A percentile compares a stretch with the other conserved stretches of the same genome.
These are phyloP conservation scores for Chironomus riparius DNA, from an alignment of 2,888 invertebrate genomes.

Conservation along the genomic window DNA sequence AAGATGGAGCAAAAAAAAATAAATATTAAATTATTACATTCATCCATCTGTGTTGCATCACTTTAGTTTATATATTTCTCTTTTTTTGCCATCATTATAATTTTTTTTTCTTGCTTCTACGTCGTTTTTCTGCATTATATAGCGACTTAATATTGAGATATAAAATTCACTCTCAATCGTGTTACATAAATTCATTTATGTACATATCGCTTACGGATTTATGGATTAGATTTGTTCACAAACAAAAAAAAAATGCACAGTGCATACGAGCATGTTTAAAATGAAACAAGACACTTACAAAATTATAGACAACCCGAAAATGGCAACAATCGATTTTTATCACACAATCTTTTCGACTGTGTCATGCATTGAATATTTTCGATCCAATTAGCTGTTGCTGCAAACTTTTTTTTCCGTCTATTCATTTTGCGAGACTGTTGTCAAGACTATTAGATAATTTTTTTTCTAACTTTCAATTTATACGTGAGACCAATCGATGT, in stretches of 20 bases:
- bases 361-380: too few species aligned
- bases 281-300: neutral
- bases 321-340: too few species aligned
- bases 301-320: too few species aligned
- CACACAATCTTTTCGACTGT: too few species aligned
- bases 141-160: neutral
- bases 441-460: neutral
- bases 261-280: too few species aligned
- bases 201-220: neutral
- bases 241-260: neutral
- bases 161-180: neutral
- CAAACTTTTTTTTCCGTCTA: too few species aligned
- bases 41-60: slow-evolving; percentile 3
- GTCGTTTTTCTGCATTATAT: neutral
- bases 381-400: too few species aligned
- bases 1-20: neutral
- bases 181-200: neutral
- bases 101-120: neutral
- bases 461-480: neutral
- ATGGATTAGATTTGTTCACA: neutral
- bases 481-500: neutral
- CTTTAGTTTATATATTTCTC: neutral
- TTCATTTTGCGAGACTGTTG: too few species aligned
- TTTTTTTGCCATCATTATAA: neutral
- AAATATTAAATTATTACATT: neutral